phyloP scores from a whole-genome alignment of 2,797 vertebrate species.

The Dallia pectoralis region DNA sequence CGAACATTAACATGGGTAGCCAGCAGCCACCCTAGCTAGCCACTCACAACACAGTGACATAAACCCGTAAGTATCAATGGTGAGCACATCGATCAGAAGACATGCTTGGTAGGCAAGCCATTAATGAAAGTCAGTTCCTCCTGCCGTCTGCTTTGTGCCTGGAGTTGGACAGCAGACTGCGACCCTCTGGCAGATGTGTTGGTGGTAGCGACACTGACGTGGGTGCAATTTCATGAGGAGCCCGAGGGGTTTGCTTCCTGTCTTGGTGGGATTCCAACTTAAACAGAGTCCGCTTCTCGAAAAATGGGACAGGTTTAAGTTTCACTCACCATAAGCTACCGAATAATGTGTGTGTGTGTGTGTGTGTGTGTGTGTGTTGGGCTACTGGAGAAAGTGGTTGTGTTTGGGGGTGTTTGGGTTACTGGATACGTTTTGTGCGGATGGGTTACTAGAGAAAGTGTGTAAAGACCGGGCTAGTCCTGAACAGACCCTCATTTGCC shows the following conservation, averaged over 20 bases:
- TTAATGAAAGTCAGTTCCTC: conserved; percentile 16
- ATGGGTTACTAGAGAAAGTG: no score
- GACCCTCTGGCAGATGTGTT: conserved; percentile 24
- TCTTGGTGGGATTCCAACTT: conserved; percentile 56
- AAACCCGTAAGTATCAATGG: conserved; percentile 18
- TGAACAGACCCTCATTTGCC: neutral
- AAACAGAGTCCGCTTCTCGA: conserved; percentile 58
- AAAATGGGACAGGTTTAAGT: conserved; percentile 62
- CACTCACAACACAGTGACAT: conserved; percentile 14
- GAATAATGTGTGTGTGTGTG: conserved; percentile 6
- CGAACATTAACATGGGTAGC: conserved; percentile 27
- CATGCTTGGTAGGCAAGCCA: conserved; percentile 6
- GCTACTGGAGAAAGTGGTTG: neutral
- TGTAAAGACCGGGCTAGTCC: conserved; percentile 24
- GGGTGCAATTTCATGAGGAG: neutral
- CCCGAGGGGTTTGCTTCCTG: neutral
- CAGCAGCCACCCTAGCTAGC: conserved; percentile 6
- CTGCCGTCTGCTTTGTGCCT: conserved; percentile 32
- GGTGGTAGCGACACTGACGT: conserved; percentile 23
- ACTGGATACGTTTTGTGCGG: no score
- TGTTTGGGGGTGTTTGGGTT: no score
- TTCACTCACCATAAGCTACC: conserved; percentile 38
- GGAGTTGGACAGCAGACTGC: conserved; percentile 21
- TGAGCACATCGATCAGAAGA: conserved; percentile 4
- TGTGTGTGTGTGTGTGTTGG: no score